Base-by-base conservation (phyloP, 2,113 vertebrate genomes). In the Passer montanus region DNA sequence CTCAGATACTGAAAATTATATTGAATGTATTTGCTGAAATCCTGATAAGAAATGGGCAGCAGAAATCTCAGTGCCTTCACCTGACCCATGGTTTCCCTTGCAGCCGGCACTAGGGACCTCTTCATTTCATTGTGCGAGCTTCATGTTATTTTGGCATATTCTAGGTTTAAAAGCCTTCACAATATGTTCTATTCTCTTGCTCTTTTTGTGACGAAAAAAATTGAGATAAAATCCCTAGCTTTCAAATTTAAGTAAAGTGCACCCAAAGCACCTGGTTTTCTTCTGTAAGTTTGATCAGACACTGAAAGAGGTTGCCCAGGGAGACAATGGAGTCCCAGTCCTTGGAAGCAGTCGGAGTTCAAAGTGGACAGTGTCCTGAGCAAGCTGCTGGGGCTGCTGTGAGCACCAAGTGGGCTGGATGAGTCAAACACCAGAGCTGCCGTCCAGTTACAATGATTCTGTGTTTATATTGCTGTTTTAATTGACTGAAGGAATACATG, bases 401-500 rank as follows among this genome's bases (percentile, higher is more conserved):
- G 52, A 76, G 58, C 5, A 6, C 22, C 3, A 0, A 0, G 4
- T 15, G 27, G 31, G 6, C 30, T 67, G 62, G 15, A 44, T 13
- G 26, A 62, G n/a, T 30, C 39, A 86, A 72, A 63, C 7, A 26
- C 9, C 33, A 52, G 31, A 60, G 15, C 4, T 33, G 6, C 27
- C 28, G 27, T 28, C 28, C 31, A 26, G 1, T 20, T 28, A n/a
- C 4, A 2, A 6, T 22, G 6, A 31, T 41, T 52, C 23, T 55
- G 13, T 11, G 6, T 41, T 89, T 64, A 35, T 76, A 1, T 33
- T 60, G 33, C 7, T 73, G 41, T 43, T 37, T 76, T 72, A 53
- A 47, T 39, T 47, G 58, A 7, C 41, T 47, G 47, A 53, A 68
- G 47, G 41, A 58, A 43, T 33, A 11, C 5, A 11, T 18, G 9